These are phyloP conservation scores for Rhamnusium bicolor DNA, from an alignment of 2,888 invertebrate genomes.

Conservation along the genomic window DNA sequence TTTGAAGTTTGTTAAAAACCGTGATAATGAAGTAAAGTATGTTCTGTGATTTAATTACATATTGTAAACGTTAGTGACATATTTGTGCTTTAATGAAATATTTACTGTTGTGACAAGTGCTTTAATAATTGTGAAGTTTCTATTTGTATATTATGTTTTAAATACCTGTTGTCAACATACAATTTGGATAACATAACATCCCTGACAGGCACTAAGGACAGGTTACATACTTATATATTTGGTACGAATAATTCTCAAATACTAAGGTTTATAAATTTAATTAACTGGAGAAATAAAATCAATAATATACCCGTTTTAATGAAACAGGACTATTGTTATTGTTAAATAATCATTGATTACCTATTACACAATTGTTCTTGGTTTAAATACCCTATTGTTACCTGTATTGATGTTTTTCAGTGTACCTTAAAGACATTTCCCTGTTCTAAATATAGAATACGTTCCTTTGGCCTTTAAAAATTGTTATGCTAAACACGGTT, in stretches of 20 bases:
- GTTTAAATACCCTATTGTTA: background rate
- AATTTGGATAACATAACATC: slow-evolving; percentile 45
- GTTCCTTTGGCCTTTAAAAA: slow-evolving; percentile 11
- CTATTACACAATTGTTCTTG: slow-evolving; percentile 14
- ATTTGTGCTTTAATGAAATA: slow-evolving; percentile 30
- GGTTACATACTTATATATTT: slow-evolving; percentile 35
- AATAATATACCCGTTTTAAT: slow-evolving; percentile 12
- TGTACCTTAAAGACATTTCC: background rate
- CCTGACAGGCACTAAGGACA: slow-evolving; percentile 40
- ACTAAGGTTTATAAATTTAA: background rate
- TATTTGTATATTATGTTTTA: slow-evolving; percentile 50
- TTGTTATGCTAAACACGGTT: slow-evolving; percentile 9
- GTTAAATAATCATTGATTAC: slow-evolving; percentile 13
- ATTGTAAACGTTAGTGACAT: slow-evolving; percentile 34
- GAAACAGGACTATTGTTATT: background rate
- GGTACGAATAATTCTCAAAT: slow-evolving; percentile 40
- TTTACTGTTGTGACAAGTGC: slow-evolving; percentile 24
- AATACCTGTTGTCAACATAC: slow-evolving; percentile 54
- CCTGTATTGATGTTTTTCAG: slow-evolving; percentile 17
- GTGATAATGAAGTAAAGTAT: slow-evolving; percentile 40
- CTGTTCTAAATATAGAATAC: slow-evolving; percentile 18
- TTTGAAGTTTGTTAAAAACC: slow-evolving; percentile 32
- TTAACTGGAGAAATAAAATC: background rate
- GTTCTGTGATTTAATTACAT: slow-evolving; percentile 41
- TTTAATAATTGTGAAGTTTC: slow-evolving; percentile 32